phyloP scores from a whole-genome alignment of 2,113 vertebrate species.

The Apodemus speciosus region DNA sequence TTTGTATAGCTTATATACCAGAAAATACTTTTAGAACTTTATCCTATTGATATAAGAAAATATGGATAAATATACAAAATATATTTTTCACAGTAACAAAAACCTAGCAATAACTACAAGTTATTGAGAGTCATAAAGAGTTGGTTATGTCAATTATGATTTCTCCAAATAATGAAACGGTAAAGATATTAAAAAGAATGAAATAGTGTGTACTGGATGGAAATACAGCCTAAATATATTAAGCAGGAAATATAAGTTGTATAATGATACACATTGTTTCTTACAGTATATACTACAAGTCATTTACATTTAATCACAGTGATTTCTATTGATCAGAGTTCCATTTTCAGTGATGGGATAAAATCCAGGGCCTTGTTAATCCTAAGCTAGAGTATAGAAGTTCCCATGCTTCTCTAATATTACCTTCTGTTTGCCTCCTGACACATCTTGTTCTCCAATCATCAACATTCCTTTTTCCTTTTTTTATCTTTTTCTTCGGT shows the following conservation, averaged over 20 bases:
- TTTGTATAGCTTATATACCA: slow-evolving; percentile 55
- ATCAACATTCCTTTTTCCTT: neutral
- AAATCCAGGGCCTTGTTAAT: neutral
- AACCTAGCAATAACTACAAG: slow-evolving; percentile 15
- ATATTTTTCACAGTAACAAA: slow-evolving; percentile 48
- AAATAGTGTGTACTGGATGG: neutral
- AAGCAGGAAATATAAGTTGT: slow-evolving; percentile 13
- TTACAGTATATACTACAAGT: slow-evolving; percentile 50
- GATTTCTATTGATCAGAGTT: slow-evolving; percentile 30
- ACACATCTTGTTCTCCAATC: neutral
- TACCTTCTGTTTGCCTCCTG: neutral
- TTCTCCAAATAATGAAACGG: slow-evolving; percentile 34
- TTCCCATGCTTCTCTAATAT: neutral
- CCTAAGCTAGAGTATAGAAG: too few relatives aligned
- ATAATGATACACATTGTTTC: slow-evolving; percentile 23
- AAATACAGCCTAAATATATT: slow-evolving; percentile 46
- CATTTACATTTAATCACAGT: slow-evolving; percentile 26
- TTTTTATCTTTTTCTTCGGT: neutral
- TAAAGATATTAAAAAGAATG: slow-evolving; percentile 53
- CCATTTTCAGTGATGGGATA: neutral
- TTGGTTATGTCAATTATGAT: slow-evolving; percentile 14
- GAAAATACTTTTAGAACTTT: slow-evolving; percentile 63
- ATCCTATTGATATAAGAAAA: slow-evolving; percentile 55
- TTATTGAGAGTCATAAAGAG: neutral
- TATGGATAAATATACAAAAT: slow-evolving; percentile 12